phyloP scores from a whole-genome alignment of 2,113 vertebrate genomes.

The Hyla sarda region DNA sequence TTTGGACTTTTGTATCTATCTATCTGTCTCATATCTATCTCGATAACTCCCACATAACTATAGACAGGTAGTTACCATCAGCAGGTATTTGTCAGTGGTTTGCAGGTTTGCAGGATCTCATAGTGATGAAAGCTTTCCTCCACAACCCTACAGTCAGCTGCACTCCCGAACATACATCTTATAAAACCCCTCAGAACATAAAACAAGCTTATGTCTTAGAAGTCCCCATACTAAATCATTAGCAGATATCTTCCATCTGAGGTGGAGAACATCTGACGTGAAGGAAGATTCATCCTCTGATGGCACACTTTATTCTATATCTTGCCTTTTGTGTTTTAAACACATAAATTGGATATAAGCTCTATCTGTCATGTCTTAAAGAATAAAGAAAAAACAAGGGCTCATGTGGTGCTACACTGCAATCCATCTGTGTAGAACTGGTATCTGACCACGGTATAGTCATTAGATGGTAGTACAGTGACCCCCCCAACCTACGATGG shows the following conservation, averaged over 20 bases:
- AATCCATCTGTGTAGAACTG: not conserved
- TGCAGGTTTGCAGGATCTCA: too few relatives aligned
- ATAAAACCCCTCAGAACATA: conserved; percentile 14
- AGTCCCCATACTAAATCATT: conserved; percentile 29
- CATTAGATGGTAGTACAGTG: not conserved
- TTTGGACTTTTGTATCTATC: too few relatives aligned
- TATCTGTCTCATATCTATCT: too few relatives aligned
- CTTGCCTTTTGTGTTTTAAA: not conserved
- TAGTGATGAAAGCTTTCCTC: conserved; percentile 21
- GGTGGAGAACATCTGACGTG: conserved; percentile 22
- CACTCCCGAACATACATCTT: conserved; percentile 11
- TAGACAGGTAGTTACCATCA: conserved; percentile 17
- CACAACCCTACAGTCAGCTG: not conserved
- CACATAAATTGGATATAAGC: not conserved
- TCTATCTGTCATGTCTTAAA: not conserved
- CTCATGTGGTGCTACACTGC: not conserved
- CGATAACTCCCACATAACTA: too few relatives aligned
- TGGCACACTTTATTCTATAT: not conserved
- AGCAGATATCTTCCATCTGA: conserved; percentile 45
- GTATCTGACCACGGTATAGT: not conserved
- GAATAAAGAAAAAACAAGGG: not conserved
- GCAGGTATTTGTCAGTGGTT: not conserved
- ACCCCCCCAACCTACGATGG: too few relatives aligned
- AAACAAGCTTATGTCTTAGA: conserved; percentile 32
- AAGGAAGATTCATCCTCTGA: conserved; percentile 36